A percentile compares a stretch with the other conserved stretches of the same genome.
Evolutionary conservation across 2,113 vertebrate genomes (phyloP).

Genomic region (Toxostoma redivivum): DNA sequence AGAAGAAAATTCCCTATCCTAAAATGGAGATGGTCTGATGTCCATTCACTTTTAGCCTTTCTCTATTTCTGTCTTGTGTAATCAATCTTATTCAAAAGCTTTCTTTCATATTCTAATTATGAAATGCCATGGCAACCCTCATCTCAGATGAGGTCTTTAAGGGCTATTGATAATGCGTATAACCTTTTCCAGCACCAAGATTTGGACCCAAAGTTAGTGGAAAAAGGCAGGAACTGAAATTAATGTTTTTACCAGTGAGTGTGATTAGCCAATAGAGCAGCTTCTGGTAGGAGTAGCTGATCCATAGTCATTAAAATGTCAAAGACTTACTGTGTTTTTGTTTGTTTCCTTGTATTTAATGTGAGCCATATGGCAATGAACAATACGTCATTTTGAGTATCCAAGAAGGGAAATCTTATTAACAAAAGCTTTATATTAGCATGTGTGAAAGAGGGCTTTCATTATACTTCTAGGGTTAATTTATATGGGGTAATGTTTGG

Average conservation of each 20-base stretch:
- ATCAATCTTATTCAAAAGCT: neutral
- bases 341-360: constrained; percentile 56
- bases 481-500: neutral
- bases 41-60: neutral
- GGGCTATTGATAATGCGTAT: neutral
- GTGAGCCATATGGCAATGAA: constrained; percentile 49
- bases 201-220: neutral
- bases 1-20: neutral
- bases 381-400: constrained; percentile 38
- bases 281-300: constrained; percentile 8
- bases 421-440: constrained; percentile 41
- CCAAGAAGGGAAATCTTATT: constrained; percentile 12
- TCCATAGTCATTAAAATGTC: constrained; percentile 33
- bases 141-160: neutral
- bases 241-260: neutral
- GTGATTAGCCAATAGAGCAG: neutral
- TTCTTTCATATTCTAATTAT: neutral
- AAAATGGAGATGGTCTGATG: neutral
- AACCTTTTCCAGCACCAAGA: neutral
- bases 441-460: constrained; percentile 47
- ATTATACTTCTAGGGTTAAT: constrained; percentile 23
- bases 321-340: constrained; percentile 30
- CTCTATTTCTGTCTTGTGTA: neutral
- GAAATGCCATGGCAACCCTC: neutral
- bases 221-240: neutral